Evolutionary conservation across 2,888 invertebrate species (phyloP).

Genomic region (Drosophila nr. medialis): DNA sequence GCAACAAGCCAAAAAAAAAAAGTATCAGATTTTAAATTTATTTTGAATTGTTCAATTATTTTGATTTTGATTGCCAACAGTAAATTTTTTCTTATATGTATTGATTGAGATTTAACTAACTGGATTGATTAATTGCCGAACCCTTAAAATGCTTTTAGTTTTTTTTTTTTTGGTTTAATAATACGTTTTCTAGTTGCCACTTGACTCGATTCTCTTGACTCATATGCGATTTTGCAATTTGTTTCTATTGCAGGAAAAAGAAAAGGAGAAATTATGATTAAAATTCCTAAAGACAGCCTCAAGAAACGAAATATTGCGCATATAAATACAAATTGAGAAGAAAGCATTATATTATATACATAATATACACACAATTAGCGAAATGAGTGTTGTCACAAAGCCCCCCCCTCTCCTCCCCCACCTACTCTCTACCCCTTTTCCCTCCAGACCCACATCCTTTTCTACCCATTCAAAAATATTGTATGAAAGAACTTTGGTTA

Average conservation of each 20-base stretch:
- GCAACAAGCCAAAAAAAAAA: constrained; percentile 16
- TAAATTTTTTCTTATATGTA: constrained; percentile 28
- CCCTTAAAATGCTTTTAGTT: constrained; percentile 23
- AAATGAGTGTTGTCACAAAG: constrained; percentile 45
- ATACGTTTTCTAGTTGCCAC: constrained; percentile 48
- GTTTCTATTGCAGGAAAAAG: constrained; percentile 84
- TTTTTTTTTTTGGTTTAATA: constrained; percentile 24
- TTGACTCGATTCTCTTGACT: constrained; percentile 50
- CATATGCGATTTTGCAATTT: constrained; percentile 65
- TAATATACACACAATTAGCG: constrained; percentile 39
- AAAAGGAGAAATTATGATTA: constrained; percentile 84
- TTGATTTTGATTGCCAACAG: constrained; percentile 33
- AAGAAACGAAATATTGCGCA: constrained; percentile 48
- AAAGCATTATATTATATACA: constrained; percentile 55
- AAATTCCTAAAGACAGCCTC: constrained; percentile 70
- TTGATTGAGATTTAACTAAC: constrained; percentile 41
- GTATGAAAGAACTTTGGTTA: constrained; percentile 58
- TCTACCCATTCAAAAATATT: constrained; percentile 28
- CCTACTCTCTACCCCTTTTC: background rate
- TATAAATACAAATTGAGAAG: constrained; percentile 25
- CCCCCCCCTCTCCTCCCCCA: background rate
- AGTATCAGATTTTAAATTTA: constrained; percentile 25
- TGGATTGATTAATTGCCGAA: constrained; percentile 44
- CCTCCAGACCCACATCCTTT: background rate
- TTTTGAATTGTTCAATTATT: constrained; percentile 13